Conservation (phyloP, 2,888 invertebrate species). For the Dioctria linearis region DNA sequence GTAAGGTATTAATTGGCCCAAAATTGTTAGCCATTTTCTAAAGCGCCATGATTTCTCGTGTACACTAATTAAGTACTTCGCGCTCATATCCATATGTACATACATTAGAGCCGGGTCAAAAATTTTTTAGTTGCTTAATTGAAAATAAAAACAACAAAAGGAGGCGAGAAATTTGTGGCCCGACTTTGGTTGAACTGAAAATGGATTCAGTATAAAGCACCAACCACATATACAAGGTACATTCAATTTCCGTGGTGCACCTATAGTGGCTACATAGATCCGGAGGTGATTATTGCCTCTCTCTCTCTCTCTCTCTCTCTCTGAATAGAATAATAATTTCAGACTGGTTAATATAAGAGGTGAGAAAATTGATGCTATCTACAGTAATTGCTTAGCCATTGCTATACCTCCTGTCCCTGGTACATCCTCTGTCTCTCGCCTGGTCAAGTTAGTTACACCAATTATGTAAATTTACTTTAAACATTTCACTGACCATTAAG, state of each 20-base stretch:
- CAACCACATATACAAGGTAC: too few species aligned
- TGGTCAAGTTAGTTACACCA: slow-evolving; percentile 23
- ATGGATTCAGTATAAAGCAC: background rate
- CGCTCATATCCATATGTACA: slow-evolving; percentile 50
- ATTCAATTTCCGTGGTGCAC: too few species aligned
- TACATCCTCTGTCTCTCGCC: background rate
- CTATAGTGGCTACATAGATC: background rate
- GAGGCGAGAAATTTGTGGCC: background rate
- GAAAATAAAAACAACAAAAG: background rate
- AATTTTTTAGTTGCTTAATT: slow-evolving; percentile 27
- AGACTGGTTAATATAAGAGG: slow-evolving; percentile 36
- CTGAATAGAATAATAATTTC: slow-evolving; percentile 10
- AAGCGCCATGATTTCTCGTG: slow-evolving; percentile 19
- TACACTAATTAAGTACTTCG: slow-evolving; percentile 37
- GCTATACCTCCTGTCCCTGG: background rate
- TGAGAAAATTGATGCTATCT: slow-evolving; percentile 53
- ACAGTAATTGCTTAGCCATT: slow-evolving; percentile 10
- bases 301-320: background rate
- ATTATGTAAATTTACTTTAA: slow-evolving; percentile 51
- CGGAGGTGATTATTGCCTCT: background rate
- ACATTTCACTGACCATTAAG: slow-evolving; percentile 49
- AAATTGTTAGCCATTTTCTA: slow-evolving; percentile 37
- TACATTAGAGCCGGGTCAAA: slow-evolving; percentile 49
- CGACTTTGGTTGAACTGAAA: background rate
- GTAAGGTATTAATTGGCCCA: slow-evolving; percentile 46